Percentiles rank a stretch among this genome's conserved stretches.
phyloP scores from a whole-genome alignment of 2,113 vertebrate species.

The Apistogramma diplotaenia region DNA sequence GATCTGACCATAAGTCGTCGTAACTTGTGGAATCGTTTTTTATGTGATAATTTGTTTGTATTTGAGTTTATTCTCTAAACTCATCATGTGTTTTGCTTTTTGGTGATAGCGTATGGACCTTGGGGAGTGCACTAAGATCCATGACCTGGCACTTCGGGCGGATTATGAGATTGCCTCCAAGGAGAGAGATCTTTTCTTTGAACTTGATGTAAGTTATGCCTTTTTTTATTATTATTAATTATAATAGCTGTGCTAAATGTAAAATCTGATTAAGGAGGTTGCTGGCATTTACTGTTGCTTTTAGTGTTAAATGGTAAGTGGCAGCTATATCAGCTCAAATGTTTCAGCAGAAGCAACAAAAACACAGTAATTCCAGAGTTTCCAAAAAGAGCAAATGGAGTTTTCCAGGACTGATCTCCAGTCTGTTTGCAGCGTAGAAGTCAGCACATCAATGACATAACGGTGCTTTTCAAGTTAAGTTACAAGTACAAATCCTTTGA shows the following conservation, averaged over 20 bases:
- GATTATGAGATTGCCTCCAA: constrained; percentile 99
- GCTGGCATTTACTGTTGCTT: not conserved
- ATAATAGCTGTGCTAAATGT: not conserved
- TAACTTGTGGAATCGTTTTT: not conserved
- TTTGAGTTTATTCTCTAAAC: not conserved
- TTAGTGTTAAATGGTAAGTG: too few relatives aligned
- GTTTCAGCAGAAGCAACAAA: too few relatives aligned
- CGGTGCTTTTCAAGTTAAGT: too few relatives aligned
- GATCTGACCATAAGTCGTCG: not conserved
- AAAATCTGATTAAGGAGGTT: not conserved
- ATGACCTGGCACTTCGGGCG: constrained; percentile 95
- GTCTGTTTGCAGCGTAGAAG: not conserved
- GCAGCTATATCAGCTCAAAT: too few relatives aligned
- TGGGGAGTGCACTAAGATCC: constrained; percentile 98
- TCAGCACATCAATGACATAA: not conserved
- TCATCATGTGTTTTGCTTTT: constrained; percentile 10
- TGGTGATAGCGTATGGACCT: constrained; percentile 92
- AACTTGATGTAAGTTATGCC: constrained; percentile 91
- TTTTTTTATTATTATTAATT: not conserved
- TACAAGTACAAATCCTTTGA: not conserved
- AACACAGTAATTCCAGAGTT: too few relatives aligned
- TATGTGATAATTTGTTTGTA: not conserved
- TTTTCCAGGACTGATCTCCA: too few relatives aligned
- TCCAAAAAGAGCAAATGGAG: too few relatives aligned
- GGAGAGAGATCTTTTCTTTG: constrained; percentile 97